Base-by-base conservation (phyloP, 2,113 vertebrate species). In the Bubo scandiacus region DNA sequence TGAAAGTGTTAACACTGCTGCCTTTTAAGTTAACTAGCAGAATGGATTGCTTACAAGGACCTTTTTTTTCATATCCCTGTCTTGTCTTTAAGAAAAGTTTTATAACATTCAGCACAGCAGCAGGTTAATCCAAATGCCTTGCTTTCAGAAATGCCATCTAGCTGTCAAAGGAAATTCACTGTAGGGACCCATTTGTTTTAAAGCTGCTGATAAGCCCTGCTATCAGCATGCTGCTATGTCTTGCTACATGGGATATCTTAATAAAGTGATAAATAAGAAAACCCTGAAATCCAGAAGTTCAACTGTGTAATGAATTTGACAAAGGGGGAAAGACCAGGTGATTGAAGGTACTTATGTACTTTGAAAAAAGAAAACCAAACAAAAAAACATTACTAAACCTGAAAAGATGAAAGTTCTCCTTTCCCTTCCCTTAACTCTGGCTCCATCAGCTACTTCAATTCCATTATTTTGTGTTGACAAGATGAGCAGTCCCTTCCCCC, bases 121-220 rank as follows among this genome's bases (percentile, higher is more conserved):
- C 72, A 67, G 58, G 58, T 86, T 88, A 90, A 90, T 86, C 43
- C 62, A 73, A 86, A 71, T 55, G 45, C 57, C 30, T 47, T 66
- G 38, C 49, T 80, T 84, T 95, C 79, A 94, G 73, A 90, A 92
- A 83, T 97, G 83, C 84, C 65, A 79, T 84, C 62, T 95, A 86
- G 85, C 83, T 96, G 92, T 97, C 95, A 96, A 81, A 95, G 83
- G 78, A 96, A 88, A 95, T 73, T 93, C 72, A 65, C 65, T 81
- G n/a, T 70, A 77, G 66, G 72, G 83, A 86, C 42, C 30, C 66
- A 42, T 88, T 88, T 94, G 75, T 95, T 94, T 94, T 70, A 89
- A 95, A 92, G 47, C 42, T 94, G 52, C 77, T 88, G 93, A 92
- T 86, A 96, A 95, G 27, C 67, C 20, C 25, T 74, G 40, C 71